Conservation (phyloP, 53 echinoderm and acorn worm genomes). For the Hippasteria phrygiana region DNA sequence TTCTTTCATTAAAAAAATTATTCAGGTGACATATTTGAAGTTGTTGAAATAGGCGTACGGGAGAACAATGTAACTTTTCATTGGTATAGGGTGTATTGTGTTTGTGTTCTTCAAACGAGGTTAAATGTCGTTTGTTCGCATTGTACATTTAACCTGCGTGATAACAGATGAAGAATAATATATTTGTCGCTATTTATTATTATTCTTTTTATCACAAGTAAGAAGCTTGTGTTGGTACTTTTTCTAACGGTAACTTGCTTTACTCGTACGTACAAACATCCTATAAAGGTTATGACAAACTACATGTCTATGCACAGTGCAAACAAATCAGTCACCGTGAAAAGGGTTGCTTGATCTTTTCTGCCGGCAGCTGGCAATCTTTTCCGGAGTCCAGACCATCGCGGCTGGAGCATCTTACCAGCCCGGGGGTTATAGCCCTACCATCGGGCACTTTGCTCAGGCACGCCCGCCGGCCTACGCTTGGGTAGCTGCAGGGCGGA, state of each 20-base stretch:
- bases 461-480: slow-evolving; percentile 56
- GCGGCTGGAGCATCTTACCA: background rate
- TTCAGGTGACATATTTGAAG: no score
- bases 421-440: slow-evolving; percentile 7
- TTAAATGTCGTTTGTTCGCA: no score
- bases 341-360: slow-evolving; percentile 61
- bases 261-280: background rate
- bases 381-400: slow-evolving; percentile 46
- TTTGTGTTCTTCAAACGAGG: no score
- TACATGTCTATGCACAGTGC: slow-evolving; percentile 46
- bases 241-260: background rate
- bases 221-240: background rate
- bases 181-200: no score
- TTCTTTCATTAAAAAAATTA: no score
- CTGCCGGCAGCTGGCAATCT: slow-evolving; percentile 47
- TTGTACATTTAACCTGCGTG: no score
- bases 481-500: slow-evolving; percentile 31
- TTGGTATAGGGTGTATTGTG: no score
- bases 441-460: slow-evolving; percentile 2
- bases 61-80: no score
- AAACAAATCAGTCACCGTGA: slow-evolving; percentile 65
- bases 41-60: no score
- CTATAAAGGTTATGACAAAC: slow-evolving; percentile 16
- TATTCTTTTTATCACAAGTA: no score
- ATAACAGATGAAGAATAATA: no score